Evolutionary conservation across 2,888 invertebrate species (phyloP), one percentile per base, ranked within the genome.

Genomic region (Cinara cedri): DNA sequence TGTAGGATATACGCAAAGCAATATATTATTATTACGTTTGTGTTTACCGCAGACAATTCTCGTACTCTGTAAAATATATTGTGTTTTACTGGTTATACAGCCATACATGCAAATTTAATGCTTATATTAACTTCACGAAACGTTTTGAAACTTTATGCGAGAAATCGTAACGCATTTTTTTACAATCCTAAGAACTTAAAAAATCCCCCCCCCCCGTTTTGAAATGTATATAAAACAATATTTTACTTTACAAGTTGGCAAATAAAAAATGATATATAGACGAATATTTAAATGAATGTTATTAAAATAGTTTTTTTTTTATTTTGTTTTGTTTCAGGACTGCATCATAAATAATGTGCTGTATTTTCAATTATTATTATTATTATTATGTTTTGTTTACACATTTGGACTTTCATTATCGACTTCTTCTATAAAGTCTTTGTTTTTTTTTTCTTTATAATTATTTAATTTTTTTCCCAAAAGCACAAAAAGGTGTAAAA

Each of bases 351-450:
- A 34, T 34, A 6, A 81, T 49, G 26, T 81, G 72, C 81, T 57
- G 81, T 65, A 72, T 72, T 63, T 72, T 72, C 72, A 72, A 34
- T 24, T 26, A 0, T 54, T 13, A 26, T 34, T 34, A 13, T 57
- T 55, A n/a, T 55, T 24, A 1, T 26, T 60, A 26, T 68, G 49
- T 46, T 44, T 72, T 55, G 42, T 14, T 55, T 49, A 65, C 65
- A 71, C 55, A 34, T 63, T 55, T 55, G 44, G 54, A 57, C 55
- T 57, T 49, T 72, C 49, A 19, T 65, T 72, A 49, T 65, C 42
- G 44, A 66, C n/a, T 72, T 34, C 80, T 81, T 81, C 81, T 49
- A 21, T 46, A 62, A 71, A 72, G 65, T 72, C 81, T 65, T 57
- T 72, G 46, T 80, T 49, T 72, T 57, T 80, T 80, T 72, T 62